These are phyloP conservation scores for Stegodyphus mimosarum DNA, from an alignment of 1,140 invertebrate genomes.

Conservation along the genomic window DNA sequence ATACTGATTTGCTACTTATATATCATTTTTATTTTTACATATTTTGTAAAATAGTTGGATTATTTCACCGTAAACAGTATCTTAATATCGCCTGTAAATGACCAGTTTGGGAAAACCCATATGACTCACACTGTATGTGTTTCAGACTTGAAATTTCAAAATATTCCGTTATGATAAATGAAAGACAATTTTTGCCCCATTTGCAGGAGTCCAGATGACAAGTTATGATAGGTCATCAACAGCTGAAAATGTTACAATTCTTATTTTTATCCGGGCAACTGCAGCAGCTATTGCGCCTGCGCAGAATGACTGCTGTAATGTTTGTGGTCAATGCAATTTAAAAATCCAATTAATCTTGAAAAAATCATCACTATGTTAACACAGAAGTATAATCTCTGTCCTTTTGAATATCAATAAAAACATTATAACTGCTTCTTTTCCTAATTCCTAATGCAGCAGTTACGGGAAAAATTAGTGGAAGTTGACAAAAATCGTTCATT, in stretches of 20 bases:
- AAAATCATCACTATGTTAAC: conserved; percentile 9
- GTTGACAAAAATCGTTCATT: conserved; percentile 50
- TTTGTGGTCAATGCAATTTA: conserved; percentile 36
- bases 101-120: too few relatives aligned
- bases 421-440: conserved; percentile 44
- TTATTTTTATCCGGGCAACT: conserved; percentile 49
- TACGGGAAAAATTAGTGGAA: conserved; percentile 52
- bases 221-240: conserved; percentile 54
- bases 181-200: too few relatives aligned
- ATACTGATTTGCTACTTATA: too few relatives aligned
- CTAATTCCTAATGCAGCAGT: conserved; percentile 12
- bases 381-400: neutral
- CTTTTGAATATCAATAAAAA: conserved; percentile 7
- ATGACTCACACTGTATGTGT: too few relatives aligned
- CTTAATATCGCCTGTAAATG: too few relatives aligned
- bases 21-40: too few relatives aligned
- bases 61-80: too few relatives aligned
- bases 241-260: conserved; percentile 45
- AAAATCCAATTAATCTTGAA: conserved; percentile 55
- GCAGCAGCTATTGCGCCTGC: conserved; percentile 50
- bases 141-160: too few relatives aligned
- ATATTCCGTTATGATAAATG: too few relatives aligned
- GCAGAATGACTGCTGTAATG: conserved; percentile 52
- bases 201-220: conserved; percentile 22
- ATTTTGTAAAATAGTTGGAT: too few relatives aligned